phyloP scores from a whole-genome alignment of 2,797 vertebrate genomes.

The Chaetophractus vellerosus region DNA sequence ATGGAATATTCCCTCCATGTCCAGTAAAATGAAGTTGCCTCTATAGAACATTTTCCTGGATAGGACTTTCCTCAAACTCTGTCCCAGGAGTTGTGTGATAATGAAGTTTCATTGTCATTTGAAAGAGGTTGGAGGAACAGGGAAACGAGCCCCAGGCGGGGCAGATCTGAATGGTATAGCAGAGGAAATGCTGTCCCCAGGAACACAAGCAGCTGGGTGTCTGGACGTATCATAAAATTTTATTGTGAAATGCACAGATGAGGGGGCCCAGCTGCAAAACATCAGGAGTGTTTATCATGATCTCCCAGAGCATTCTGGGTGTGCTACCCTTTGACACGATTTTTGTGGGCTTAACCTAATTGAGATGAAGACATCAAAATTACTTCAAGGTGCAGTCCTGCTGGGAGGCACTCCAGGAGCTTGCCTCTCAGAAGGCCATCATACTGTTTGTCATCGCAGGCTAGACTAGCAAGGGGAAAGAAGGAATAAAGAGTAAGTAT shows the following conservation, averaged over 20 bases:
- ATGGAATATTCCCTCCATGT: background rate
- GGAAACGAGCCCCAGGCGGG: conserved; percentile 33
- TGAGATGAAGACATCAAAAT: conserved; percentile 88
- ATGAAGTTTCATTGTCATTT: conserved; percentile 67
- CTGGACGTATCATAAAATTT: conserved; percentile 94
- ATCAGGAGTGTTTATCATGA: conserved; percentile 88
- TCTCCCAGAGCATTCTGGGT: conserved; percentile 86
- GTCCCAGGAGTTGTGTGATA: conserved; percentile 54
- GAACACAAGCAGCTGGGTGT: conserved; percentile 94
- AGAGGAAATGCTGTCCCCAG: conserved; percentile 86
- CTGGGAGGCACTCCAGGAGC: background rate
- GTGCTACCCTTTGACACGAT: conserved; percentile 87
- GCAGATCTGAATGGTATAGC: conserved; percentile 66
- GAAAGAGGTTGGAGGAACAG: conserved; percentile 39
- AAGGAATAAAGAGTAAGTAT: background rate
- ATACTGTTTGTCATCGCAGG: background rate
- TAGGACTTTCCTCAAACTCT: conserved; percentile 13
- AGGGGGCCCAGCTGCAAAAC: conserved; percentile 94
- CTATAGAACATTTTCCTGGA: conserved; percentile 19
- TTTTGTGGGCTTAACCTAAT: conserved; percentile 87
- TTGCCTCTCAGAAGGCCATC: background rate
- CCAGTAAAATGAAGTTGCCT: conserved; percentile 43
- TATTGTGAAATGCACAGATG: conserved; percentile 94
- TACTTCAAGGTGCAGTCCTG: conserved; percentile 85
- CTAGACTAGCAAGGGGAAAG: background rate